These are phyloP conservation scores for Dasysyrphus tricinctus DNA, from an alignment of 2,888 invertebrate species.

Conservation along the genomic window DNA sequence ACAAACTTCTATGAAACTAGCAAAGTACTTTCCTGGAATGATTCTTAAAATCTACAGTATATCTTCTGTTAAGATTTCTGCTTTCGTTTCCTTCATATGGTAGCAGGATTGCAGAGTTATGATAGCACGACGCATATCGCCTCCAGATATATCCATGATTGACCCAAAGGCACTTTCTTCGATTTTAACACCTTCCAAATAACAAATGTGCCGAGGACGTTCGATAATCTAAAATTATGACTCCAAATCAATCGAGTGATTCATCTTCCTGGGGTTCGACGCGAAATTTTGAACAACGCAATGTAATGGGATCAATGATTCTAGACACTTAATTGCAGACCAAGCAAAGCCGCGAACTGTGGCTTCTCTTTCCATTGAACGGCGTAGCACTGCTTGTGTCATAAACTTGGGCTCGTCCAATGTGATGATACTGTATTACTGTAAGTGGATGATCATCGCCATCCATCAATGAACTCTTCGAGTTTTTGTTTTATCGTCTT, in stretches of 20 bases:
- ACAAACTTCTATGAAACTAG: constrained; percentile 88
- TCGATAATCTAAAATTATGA: constrained; percentile 79
- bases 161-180: constrained; percentile 89
- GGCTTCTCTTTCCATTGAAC: constrained; percentile 99
- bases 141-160: constrained; percentile 94
- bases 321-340: constrained; percentile 99
- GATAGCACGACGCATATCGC: constrained; percentile 97
- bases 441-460: no score
- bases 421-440: no score
- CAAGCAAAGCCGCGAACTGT: constrained; percentile 97
- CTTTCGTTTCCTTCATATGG: constrained; percentile 88
- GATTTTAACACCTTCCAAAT: constrained; percentile 90
- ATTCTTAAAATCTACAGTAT: constrained; percentile 95
- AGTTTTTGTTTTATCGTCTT: constrained; percentile 88
- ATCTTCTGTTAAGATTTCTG: constrained; percentile 87
- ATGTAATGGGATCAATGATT: constrained; percentile 98
- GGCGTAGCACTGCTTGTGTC: constrained; percentile 97
- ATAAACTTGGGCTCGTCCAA: constrained; percentile 99
- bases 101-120: constrained; percentile 96
- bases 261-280: constrained; percentile 92
- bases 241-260: not conserved
- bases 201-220: constrained; percentile 90
- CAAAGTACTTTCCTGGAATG: constrained; percentile 90
- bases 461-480: constrained; percentile 86
- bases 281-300: constrained; percentile 98